Evolutionary conservation across 2,888 invertebrate genomes (phyloP), one percentile per base, ranked within the genome.

Genomic region (Scaptomyza caliginosa): DNA sequence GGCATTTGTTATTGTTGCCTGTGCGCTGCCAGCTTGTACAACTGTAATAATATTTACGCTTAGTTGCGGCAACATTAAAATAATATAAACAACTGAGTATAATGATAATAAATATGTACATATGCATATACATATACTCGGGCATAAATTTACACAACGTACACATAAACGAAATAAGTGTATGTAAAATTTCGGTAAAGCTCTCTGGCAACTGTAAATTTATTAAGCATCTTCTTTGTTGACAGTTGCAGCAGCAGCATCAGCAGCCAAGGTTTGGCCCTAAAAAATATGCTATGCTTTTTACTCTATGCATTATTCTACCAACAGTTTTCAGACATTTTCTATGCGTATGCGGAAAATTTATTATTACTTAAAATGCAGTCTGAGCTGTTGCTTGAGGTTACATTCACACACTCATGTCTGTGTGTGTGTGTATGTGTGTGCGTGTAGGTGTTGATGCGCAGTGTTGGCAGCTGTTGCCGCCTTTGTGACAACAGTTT

Each of bases 381-480:
- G 38, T 13, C 24, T 42, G 34, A 28, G 32, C 34, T n/a, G 21
- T 55, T 59, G 74, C 81, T 67, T 67, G 55, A 51, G 60, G 57
- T 59, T 17, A 57, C 56, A 59, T 36, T 23, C 60, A 51, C 52
- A 43, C 38, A 55, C 36, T 3, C 48, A 43, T 19, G 24, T 39
- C 36, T 19, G 30, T 8, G 30, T 23, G 32, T 49, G 58, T 38
- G 54, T 50, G 45, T 50, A 28, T 23, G 32, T 49, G 58, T 38
- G 54, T 50, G 45, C 49, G 57, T 32, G 59, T 51, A 78, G 80
- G 86, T 83, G 81, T 82, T 82, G 83, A 86, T 66, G 74, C 69
- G 39, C 52, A 86, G 84, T 88, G 83, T 79, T 88, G 83, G 74
- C 88, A 83, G 80, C 84, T 86, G 86, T 67, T 69, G 67, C 62